Evolutionary conservation across 2,113 vertebrate genomes (phyloP), one percentile per base, ranked within the genome.

Genomic region (Struthidea cinerea): DNA sequence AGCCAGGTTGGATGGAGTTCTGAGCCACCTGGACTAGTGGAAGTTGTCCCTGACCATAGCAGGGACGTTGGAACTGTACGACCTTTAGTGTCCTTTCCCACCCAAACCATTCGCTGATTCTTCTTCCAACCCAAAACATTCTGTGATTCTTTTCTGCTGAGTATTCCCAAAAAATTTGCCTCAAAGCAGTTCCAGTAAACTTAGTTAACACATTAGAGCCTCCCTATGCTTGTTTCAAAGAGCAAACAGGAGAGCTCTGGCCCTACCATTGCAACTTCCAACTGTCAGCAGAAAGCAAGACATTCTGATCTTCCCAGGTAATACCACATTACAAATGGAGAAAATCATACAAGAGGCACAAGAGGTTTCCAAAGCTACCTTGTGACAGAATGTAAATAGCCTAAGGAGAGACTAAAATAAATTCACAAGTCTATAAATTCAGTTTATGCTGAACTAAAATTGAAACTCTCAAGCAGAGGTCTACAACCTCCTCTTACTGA

Each of bases 61-160:
- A 44, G 10, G 46, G 16, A 27, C 0, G 0, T 17, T 30, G 24
- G 39, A 53, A 41, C 9, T 21, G 18, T 16, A 35, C 32, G 6
- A 41, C 14, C 30, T 68, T 53, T 26, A n/a, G 12, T 4, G 24
- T 39, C 39, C 17, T 21, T 53, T 68, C 53, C 46, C 12, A 61
- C n/a, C 9, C 30, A 61, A 68, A 21, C 27, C 27, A 19, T 39
- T 60, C 27, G 13, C 5, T 44, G 16, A 37, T 65, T 33, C 41
- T 22, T 63, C 35, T n/a, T 74, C 41, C 24, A 47, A 47, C 23
- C 18, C 19, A 80, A 42, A 56, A 39, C 17, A 12, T 19, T 44
- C 27, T 14, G 3, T 28, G 18, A 52, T 21, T 5, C 6, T 50
- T 65, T 71, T 70, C 16, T 47, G 22, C 12, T 9, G 26, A 73